These are phyloP conservation scores for Drosophila funebris DNA, from an alignment of 1,140 invertebrate genomes.

Conservation along the genomic window DNA sequence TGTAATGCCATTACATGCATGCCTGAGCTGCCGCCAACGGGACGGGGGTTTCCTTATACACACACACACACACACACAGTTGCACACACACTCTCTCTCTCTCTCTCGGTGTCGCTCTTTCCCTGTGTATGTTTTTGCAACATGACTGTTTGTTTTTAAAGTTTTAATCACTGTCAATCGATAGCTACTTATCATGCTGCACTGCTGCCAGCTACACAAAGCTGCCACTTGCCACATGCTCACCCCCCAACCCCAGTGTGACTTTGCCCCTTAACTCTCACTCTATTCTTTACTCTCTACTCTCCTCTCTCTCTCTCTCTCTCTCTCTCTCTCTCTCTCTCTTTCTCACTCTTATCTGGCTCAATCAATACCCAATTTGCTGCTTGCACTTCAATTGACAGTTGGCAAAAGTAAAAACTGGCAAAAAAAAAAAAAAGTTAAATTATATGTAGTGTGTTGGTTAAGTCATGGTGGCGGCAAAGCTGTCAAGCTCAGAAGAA, in stretches of 20 bases:
- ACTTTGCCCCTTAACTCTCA: not conserved
- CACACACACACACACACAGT: not conserved
- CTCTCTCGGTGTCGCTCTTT: not conserved
- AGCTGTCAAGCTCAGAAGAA: slow-evolving; percentile 75
- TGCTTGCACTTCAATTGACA: slow-evolving; percentile 50
- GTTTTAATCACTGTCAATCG: slow-evolving; percentile 82
- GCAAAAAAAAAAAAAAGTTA: no score
- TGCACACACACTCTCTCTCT: not conserved
- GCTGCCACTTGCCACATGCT: not conserved
- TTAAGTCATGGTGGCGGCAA: slow-evolving; percentile 69
- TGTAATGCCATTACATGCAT: slow-evolving; percentile 77
- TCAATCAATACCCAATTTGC: slow-evolving; percentile 19
- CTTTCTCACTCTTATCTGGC: not conserved
- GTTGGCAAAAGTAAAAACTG: slow-evolving; percentile 30
- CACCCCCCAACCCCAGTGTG: no score
- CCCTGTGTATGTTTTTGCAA: slow-evolving; percentile 54
- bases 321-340: not conserved
- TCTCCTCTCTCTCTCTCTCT: slow-evolving; percentile 21
- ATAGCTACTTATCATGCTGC: slow-evolving; percentile 80
- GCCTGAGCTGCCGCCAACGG: slow-evolving; percentile 42
- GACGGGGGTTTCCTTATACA: slow-evolving; percentile 32
- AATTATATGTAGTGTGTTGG: no score
- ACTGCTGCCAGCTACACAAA: slow-evolving; percentile 36
- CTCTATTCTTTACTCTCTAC: not conserved
- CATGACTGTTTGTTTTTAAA: slow-evolving; percentile 82